phyloP scores from a whole-genome alignment of 2,797 vertebrate species.

The Danionella dracula region DNA sequence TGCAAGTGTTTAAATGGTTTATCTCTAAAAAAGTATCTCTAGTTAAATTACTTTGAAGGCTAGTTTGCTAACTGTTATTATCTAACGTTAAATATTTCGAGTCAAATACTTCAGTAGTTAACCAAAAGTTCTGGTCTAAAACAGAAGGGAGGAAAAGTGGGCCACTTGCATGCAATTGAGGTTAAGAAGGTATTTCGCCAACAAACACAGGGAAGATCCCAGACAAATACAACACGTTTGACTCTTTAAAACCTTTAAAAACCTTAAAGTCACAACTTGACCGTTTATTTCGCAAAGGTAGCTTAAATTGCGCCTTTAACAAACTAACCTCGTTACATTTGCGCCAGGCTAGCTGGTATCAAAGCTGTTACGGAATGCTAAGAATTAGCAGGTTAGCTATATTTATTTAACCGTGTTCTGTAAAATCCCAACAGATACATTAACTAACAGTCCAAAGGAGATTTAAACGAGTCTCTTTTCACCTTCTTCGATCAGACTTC shows the following conservation, averaged over 20 bases:
- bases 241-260: not conserved
- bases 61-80: not conserved
- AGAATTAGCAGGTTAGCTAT: constrained; percentile 42
- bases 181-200: not conserved
- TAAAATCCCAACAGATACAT: constrained; percentile 1
- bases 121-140: constrained; percentile 47
- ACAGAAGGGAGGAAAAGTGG: constrained; percentile 8
- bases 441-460: not conserved
- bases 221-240: not conserved
- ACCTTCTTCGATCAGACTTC: constrained; percentile 67
- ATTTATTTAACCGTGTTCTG: not conserved
- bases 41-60: not conserved
- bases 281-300: not conserved
- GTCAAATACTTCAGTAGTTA: not conserved
- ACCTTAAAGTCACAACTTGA: not conserved
- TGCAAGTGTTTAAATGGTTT: too few species aligned
- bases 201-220: not conserved
- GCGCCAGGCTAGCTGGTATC: not conserved
- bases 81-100: not conserved
- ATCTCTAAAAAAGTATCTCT: not conserved
- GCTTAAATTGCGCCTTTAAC: not conserved
- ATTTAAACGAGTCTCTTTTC: constrained; percentile 39
- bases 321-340: not conserved
- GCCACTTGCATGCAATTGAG: constrained; percentile 3
- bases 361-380: constrained; percentile 37